phyloP scores from a whole-genome alignment of 1,140 invertebrate species.

The Maniola jurtina region DNA sequence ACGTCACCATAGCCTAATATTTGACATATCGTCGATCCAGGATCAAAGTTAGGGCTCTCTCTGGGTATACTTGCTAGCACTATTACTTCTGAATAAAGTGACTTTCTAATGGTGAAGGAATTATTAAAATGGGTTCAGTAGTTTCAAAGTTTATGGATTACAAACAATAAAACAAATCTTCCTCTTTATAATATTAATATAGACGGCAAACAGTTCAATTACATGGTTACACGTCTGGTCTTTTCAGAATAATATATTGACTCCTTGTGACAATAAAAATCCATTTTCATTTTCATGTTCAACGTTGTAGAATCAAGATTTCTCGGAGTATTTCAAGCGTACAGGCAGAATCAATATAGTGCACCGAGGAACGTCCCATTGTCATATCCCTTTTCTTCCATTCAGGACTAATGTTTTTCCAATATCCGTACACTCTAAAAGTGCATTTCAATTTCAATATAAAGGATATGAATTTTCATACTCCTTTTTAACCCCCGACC shows the following conservation, averaged over 20 bases:
- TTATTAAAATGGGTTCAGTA: too few relatives aligned
- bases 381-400: slow-evolving; percentile 44
- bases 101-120: too few relatives aligned
- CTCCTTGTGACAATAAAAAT: background rate
- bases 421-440: slow-evolving; percentile 52
- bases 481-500: too few relatives aligned
- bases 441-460: slow-evolving; percentile 52
- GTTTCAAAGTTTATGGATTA: too few relatives aligned
- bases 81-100: too few relatives aligned
- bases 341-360: slow-evolving; percentile 19
- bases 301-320: slow-evolving; percentile 5
- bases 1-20: too few relatives aligned
- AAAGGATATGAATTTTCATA: slow-evolving; percentile 44
- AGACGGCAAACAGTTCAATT: too few relatives aligned
- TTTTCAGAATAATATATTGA: background rate
- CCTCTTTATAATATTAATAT: too few relatives aligned
- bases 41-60: too few relatives aligned
- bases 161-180: too few relatives aligned
- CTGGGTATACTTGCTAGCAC: too few relatives aligned
- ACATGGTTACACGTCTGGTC: background rate
- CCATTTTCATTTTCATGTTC: slow-evolving; percentile 2
- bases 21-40: too few relatives aligned
- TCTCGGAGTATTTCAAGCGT: slow-evolving; percentile 4
- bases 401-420: slow-evolving; percentile 65
- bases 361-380: slow-evolving; percentile 30